Evolutionary conservation across 2,888 invertebrate species (phyloP).

Genomic region (Athalia cordata): DNA sequence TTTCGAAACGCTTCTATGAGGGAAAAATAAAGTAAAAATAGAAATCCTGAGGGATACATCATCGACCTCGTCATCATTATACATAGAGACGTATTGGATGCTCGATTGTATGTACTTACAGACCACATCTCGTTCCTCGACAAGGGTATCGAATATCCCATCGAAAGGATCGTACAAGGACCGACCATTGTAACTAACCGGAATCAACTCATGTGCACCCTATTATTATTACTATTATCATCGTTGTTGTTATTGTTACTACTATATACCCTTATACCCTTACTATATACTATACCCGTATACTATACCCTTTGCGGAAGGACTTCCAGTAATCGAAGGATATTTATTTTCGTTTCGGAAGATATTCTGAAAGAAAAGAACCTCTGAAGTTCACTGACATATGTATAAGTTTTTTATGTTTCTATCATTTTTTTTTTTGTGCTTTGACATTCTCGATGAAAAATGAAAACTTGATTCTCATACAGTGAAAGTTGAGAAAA

Average conservation of each 20-base stretch:
- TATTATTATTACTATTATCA: not conserved
- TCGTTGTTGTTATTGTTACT: no score
- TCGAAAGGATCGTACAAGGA: conserved; percentile 1
- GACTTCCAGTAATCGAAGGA: not conserved
- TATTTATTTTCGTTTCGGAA: not conserved
- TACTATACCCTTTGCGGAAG: no score
- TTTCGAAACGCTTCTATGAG: no score
- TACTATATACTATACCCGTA: no score
- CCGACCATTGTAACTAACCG: conserved; percentile 23
- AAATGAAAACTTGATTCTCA: not conserved
- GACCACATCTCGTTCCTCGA: not conserved
- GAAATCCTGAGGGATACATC: not conserved
- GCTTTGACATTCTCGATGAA: not conserved
- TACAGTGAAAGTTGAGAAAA: not conserved
- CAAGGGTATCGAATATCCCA: conserved; percentile 3
- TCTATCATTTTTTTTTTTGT: no score
- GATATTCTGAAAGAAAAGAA: not conserved
- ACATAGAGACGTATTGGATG: not conserved
- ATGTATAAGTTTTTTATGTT: no score
- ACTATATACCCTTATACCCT: no score
- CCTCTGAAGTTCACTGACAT: no score
- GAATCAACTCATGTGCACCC: conserved; percentile 18
- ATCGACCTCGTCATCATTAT: not conserved
- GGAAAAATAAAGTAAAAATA: no score
- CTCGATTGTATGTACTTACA: not conserved